Conservation (phyloP, 2,113 vertebrate species). For the Alligator mississippiensis region DNA sequence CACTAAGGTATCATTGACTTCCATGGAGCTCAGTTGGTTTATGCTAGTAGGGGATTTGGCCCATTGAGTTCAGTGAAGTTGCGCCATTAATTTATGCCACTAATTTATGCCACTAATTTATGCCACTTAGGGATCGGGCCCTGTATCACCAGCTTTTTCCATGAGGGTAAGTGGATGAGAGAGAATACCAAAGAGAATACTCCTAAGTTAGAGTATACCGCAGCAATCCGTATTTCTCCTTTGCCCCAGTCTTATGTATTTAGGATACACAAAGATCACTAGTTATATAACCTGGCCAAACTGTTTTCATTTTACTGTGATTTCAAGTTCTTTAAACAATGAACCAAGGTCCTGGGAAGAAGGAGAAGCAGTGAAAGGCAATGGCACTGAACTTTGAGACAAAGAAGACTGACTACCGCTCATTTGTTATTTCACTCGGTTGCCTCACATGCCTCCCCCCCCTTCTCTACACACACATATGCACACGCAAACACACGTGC, state of each 20-base stretch:
- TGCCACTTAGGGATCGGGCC: neutral
- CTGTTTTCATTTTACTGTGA: constrained; percentile 23
- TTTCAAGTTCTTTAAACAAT: constrained; percentile 62
- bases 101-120: neutral
- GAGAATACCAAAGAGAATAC: neutral
- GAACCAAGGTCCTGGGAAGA: constrained; percentile 54
- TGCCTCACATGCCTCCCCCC: too few species aligned
- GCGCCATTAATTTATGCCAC: too few species aligned
- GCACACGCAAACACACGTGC: too few species aligned
- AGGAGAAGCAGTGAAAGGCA: constrained; percentile 20
- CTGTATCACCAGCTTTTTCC: neutral
- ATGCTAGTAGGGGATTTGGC: neutral
- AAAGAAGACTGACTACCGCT: neutral
- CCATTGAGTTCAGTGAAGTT: neutral
- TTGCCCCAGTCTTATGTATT: neutral
- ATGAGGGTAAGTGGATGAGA: neutral
- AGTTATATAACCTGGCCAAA: constrained; percentile 28
- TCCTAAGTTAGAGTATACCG: neutral
- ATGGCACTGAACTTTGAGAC: constrained; percentile 40
- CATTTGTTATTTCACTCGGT: neutral
- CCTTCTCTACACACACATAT: too few species aligned
- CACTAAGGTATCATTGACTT: fast-evolving
- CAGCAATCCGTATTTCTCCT: constrained; percentile 12
- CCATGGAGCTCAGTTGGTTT: neutral
- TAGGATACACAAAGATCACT: constrained; percentile 32